Base-by-base conservation (phyloP, 2,797 vertebrate species). In the Epinephelus malabaricus region DNA sequence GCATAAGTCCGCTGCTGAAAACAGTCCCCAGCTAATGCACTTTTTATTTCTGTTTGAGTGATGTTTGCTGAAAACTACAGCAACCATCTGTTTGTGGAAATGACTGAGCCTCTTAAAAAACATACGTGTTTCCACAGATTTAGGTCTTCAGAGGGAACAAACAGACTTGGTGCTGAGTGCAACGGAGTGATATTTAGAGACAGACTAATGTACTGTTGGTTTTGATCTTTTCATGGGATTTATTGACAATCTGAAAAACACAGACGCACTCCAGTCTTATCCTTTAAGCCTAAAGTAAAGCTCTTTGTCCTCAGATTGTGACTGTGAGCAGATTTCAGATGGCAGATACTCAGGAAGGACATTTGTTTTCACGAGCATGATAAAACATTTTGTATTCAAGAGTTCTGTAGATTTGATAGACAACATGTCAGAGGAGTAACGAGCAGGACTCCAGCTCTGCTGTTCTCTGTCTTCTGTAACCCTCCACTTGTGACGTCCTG, bases 231-330 rank as follows among this genome's bases (percentile, higher is more conserved):
- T 69, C 50, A 14, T 50, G 34, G 27, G 49, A 81, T 76, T 83
- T 81, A 55, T 63, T 58, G 23, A 69, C 68, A 73, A 30, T 72
- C 40, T 54, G 47, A 80, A 66, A 68, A 62, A 66, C n/a, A 34
- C 18, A 49, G 71, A 59, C 59, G 25, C 34, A 56, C 58, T 58
- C 1, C 21, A 34, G 25, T 65, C 50, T 79, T 14, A 69, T 72
- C 81, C 49, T 53, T 67, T 79, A 55, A 84, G 64, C 78, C 64
- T 8, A n/a, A 30, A 47, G 56, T 62, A 18, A 78, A 69, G 55
- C 23, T 69, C 4, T 76, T n/a, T 72, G 50, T 68, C 10, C 45
- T 15, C n/a, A 1, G 66, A 70, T 40, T 62, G 18, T 46, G 25
- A 43, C 21, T 25, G 30, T 38, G 49, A 71, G 34, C 51, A 19